phyloP scores from a whole-genome alignment of 2,888 invertebrate species.

The Siphonodentalium dalli region DNA sequence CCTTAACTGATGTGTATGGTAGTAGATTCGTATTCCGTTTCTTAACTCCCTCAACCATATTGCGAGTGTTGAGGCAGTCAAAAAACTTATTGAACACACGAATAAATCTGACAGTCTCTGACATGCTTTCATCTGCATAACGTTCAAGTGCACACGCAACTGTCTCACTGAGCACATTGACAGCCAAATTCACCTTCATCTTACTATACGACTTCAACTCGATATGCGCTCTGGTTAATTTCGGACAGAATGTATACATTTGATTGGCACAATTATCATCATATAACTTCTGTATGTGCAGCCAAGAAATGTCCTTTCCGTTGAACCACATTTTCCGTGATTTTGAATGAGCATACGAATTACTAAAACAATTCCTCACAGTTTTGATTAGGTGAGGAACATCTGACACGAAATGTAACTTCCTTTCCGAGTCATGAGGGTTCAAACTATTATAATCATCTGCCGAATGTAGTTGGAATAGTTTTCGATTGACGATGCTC shows the following conservation, averaged over 20 bases:
- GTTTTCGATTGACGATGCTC: too few relatives aligned
- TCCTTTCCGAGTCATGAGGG: too few relatives aligned
- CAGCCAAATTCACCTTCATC: slow-evolving; percentile 24
- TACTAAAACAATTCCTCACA: not conserved
- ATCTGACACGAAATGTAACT: too few relatives aligned
- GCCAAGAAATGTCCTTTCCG: slow-evolving; percentile 4
- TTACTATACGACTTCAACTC: slow-evolving; percentile 12
- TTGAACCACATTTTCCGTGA: not conserved
- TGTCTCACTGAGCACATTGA: slow-evolving; percentile 16
- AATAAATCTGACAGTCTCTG: slow-evolving; percentile 24
- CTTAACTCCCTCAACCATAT: slow-evolving; percentile 10
- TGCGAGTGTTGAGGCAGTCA: slow-evolving; percentile 23
- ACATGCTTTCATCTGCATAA: slow-evolving; percentile 3
- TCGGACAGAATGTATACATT: slow-evolving; percentile 19
- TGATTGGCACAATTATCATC: not conserved
- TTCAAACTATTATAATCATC: too few relatives aligned
- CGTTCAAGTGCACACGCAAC: slow-evolving; percentile 19
- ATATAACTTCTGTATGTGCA: not conserved
- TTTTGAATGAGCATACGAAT: not conserved
- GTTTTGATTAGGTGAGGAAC: not conserved
- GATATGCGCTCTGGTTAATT: slow-evolving; percentile 10
- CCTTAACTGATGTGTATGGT: slow-evolving; percentile 3
- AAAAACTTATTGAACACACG: slow-evolving; percentile 25
- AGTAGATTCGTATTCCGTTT: slow-evolving; percentile 15
- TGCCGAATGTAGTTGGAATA: too few relatives aligned